Conservation (phyloP, 2,888 invertebrate genomes). For the Drosophila tripunctata region DNA sequence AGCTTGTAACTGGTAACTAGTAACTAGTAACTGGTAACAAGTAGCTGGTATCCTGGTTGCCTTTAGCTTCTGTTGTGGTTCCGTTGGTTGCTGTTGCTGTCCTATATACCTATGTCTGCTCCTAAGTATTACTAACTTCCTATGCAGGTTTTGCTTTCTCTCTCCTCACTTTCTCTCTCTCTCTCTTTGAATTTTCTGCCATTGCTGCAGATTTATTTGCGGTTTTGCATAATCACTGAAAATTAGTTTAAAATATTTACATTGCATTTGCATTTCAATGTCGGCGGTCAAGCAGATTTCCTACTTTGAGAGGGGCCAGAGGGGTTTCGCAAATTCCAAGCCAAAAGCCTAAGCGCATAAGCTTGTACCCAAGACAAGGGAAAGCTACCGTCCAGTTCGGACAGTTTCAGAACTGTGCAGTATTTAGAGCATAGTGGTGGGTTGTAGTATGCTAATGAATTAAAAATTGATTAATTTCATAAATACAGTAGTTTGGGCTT, state of each 20-base stretch:
- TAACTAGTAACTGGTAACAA: neutral
- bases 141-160: too few species aligned
- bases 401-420: neutral
- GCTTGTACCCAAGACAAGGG: constrained; percentile 6
- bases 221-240: constrained; percentile 79
- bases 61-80: constrained; percentile 55
- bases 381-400: too few species aligned
- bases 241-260: constrained; percentile 78
- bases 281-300: constrained; percentile 46
- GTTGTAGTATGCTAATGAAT: too few species aligned
- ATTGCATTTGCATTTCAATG: constrained; percentile 76
- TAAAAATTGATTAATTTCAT: too few species aligned
- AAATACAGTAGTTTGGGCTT: too few species aligned
- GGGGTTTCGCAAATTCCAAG: constrained; percentile 2
- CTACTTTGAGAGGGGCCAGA: neutral
- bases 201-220: constrained; percentile 78
- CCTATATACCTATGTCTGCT: constrained; percentile 5
- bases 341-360: constrained; percentile 8
- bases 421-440: neutral
- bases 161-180: constrained; percentile 24
- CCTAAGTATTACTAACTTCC: too few species aligned
- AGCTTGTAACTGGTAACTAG: constrained; percentile 13
- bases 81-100: constrained; percentile 19
- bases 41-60: constrained; percentile 23
- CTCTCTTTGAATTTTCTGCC: constrained; percentile 55